Base-by-base conservation (phyloP, 2,797 vertebrate species). In the Pangasius macronema region DNA sequence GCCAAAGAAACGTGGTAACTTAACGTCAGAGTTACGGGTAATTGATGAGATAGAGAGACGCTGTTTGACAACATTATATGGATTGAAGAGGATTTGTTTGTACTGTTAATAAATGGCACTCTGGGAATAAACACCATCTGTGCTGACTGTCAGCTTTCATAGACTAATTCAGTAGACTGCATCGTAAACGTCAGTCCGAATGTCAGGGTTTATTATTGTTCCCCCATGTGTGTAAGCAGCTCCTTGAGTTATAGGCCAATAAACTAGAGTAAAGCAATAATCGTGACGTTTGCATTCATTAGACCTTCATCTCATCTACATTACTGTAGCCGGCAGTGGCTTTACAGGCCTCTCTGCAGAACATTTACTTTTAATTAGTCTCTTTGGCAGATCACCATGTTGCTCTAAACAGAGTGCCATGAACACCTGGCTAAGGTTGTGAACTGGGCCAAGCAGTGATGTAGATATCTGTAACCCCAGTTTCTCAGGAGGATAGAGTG, bases 341-440 rank as follows among this genome's bases (percentile, higher is more conserved):
- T 72, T 57, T 61, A 49, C 53, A 57, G 14, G 7, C 18, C 79
- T 39, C 20, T 65, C 33, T 20, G 57, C 3, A 85, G 63, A 76
- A 42, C 20, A 57, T 90, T 87, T 82, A 82, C 24, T 68, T 46
- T n/a, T 82, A 85, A 89, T 89, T 88, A 88, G 85, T 70, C 61
- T 63, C 57, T 42, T 84, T 89, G 90, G 83, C 85, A 83, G 84
- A 81, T 27, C 70, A 67, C 80, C 18, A 30, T 53, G 72, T 84
- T 84, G 70, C 51, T 84, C 46, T 73, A 82, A 88, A 86, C 87
- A 57, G 42, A 42, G 27, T 30, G 67, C 14, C 24, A 65, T 13
- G 85, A 77, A 90, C 90, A 90, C 76, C 87, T 88, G 83, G 63
- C 57, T 59, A 33, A 75, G 70, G 36, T 51, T 65, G 30, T 30